Conservation (phyloP, 2,797 vertebrate species). For the Orientallactaga sibirica region DNA sequence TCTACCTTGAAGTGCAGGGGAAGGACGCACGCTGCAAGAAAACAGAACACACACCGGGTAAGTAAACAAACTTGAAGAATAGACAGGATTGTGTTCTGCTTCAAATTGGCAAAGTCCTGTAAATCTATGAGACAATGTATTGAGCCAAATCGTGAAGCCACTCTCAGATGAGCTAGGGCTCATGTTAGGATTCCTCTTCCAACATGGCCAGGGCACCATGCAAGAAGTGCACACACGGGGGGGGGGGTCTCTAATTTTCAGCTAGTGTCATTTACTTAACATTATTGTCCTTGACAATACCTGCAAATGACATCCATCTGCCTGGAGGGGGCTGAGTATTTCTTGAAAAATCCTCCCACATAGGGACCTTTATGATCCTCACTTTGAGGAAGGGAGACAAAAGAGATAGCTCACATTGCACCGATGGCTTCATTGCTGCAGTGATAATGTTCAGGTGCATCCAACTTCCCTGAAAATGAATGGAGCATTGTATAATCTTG, state of each 20-base stretch:
- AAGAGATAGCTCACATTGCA: not conserved
- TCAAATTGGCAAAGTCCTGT: not conserved
- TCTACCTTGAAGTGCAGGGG: conserved; percentile 79
- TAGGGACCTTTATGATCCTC: not conserved
- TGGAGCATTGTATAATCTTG: not conserved
- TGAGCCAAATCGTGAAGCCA: accelerated
- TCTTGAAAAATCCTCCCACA: not conserved
- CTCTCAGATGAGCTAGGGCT: accelerated
- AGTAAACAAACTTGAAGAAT: conserved; percentile 74
- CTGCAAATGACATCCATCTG: not conserved
- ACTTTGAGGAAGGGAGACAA: not conserved
- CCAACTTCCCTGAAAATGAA: not conserved
- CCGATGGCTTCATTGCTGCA: not conserved
- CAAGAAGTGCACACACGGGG: not conserved
- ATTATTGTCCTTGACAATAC: no score
- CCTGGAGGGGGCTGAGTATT: not conserved
- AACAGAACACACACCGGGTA: conserved; percentile 63
- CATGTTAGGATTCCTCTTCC: not conserved
- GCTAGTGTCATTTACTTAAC: not conserved
- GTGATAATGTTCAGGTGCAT: accelerated
- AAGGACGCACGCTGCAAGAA: conserved; percentile 70
- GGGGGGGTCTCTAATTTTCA: not conserved
- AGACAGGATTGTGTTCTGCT: not conserved
- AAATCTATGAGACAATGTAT: no score
- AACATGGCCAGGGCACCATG: not conserved